Evolutionary conservation across 1,140 invertebrate genomes (phyloP), one percentile per base, ranked within the genome.

Genomic region (Eumeta japonica): DNA sequence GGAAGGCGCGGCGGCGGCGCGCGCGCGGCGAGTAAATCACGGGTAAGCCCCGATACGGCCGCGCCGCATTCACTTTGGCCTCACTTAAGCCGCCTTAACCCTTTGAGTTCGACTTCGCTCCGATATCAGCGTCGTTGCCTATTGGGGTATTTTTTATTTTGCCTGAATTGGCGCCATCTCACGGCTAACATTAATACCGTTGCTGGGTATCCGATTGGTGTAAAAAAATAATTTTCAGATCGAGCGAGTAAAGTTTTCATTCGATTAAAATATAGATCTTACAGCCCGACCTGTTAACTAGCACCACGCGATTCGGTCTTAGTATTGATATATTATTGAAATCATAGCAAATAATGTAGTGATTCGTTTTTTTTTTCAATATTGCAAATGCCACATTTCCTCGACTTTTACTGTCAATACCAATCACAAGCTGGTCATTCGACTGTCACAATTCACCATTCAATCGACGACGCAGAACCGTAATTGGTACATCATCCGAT

Each of bases 1-100:
- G 48, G 55, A 24, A n/a, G n/a, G 45, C 42, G 58, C 48, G 47
- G 40, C 51, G 58, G 55, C 55, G 58, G 46, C 48, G 55, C 54
- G 58, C 5, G 57, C 58, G 62, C 60, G 60, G 61, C 55, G 59
- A 66, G 63, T 67, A 73, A 71, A 71, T 71, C 66, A 71, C 62
- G 43, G 50, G 58, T 62, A 66, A 68, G 59, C 59, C 51, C 53
- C 57, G 52, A 60, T 67, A 62, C 55, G 56, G 51, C 43, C 44
- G 50, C 52, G 52, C 50, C 48, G 47, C 45, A 24, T 7, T 43
- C 41, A 39, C 31, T 24, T 24, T 37, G 35, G 43, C 34, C 46
- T 35, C 46, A 50, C 50, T 54, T 62, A 65, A 59, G 54, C 57
- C 56, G 44, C 44, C 38, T 55, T 60, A 55, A 50, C 57, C 62